phyloP scores from a whole-genome alignment of 2,888 invertebrate genomes.

The Apamea monoglypha region DNA sequence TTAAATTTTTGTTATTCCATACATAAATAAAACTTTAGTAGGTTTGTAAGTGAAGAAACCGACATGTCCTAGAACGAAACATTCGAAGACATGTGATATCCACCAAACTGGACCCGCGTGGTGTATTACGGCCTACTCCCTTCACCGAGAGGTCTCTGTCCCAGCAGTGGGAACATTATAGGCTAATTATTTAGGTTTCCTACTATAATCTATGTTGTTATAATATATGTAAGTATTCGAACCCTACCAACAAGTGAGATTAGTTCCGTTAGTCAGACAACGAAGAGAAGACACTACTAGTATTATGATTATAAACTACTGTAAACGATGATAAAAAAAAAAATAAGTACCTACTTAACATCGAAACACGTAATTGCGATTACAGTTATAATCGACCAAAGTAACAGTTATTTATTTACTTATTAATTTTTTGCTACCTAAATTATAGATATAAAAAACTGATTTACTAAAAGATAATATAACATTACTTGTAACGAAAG shows the following conservation, averaged over 20 bases:
- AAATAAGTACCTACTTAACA: neutral
- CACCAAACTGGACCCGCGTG: too few relatives aligned
- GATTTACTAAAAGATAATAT: constrained; percentile 2
- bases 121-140: too few relatives aligned
- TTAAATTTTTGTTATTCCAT: too few relatives aligned
- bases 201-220: neutral
- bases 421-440: constrained; percentile 25
- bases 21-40: too few relatives aligned
- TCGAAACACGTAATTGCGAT: constrained; percentile 16
- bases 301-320: constrained; percentile 7
- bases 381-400: constrained; percentile 50
- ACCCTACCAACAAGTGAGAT: neutral
- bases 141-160: too few relatives aligned
- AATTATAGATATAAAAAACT: constrained; percentile 17
- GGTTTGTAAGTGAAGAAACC: too few relatives aligned
- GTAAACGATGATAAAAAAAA: neutral
- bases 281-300: neutral
- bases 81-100: too few relatives aligned
- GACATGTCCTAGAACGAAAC: too few relatives aligned
- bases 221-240: neutral
- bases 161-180: too few relatives aligned
- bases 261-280: neutral
- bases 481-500: constrained; percentile 18
- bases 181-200: too few relatives aligned
- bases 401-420: constrained; percentile 28